Evolutionary conservation across 2,797 vertebrate genomes (phyloP), one percentile per base, ranked within the genome.

Genomic region (Anabacerthia variegaticeps): DNA sequence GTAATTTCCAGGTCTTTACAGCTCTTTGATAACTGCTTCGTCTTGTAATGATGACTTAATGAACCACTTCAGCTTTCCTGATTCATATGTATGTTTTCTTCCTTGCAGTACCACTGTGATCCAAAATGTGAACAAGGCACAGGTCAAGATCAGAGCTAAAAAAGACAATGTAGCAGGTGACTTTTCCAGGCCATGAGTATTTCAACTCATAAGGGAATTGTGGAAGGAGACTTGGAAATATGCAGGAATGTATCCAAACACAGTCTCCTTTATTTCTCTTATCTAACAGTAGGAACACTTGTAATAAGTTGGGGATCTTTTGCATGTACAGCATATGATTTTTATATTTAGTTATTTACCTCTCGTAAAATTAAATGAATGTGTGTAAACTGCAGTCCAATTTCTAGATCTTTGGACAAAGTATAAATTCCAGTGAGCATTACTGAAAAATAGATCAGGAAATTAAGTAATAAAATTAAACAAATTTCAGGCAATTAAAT

Each of bases 41-140:
- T 58, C 41, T 85, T 80, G 39, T n/a, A 44, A 41, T 24, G 26
- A 41, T 56, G 36, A 79, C 30, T 77, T 87, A 69, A 76, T 27
- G 18, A 66, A 59, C 15, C 26, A 43, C 54, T 85, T 76, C 28
- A 48, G 11, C 62, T 73, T 86, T 67, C 69, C 62, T 66, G 52
- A 86, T 89, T 61, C 83, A 76, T 61, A 36, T 66, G 1, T 41
- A 7, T 65, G 32, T 89, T 96, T 94, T 92, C 65, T 83, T 88
- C 91, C 89, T 86, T 94, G 58, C 98, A 99, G 99, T 97, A 99
- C 99, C 63, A 99, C 99, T 62, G 98, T 99, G 77, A 99, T 99
- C 97, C 99, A 99, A 97, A 99, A 99, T 59, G 99, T 99, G 87
- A 99, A 99, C 97, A 99, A 99, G 98, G 99, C 99, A 84, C 99